A percentile compares a stretch with the other conserved stretches of the same genome.
Conservation (phyloP, 2,113 vertebrate species). For the Tachycineta bicolor region DNA sequence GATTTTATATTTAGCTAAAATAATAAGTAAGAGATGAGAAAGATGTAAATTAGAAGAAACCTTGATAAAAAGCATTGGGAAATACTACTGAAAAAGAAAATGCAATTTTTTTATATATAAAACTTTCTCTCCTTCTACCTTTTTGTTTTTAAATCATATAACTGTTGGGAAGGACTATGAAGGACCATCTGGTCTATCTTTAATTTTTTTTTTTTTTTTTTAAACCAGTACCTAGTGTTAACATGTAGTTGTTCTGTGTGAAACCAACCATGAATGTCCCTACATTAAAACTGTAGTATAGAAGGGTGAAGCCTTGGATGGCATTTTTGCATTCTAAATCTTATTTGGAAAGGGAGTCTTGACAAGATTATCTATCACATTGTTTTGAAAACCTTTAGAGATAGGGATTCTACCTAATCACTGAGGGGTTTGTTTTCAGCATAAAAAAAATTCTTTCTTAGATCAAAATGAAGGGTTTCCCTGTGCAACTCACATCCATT, state of each 20-base stretch:
- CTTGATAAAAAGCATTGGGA: not conserved
- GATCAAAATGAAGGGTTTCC: not conserved
- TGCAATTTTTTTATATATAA: no score
- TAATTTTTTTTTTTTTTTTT: not conserved
- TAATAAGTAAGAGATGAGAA: not conserved
- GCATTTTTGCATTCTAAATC: not conserved
- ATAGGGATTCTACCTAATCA: not conserved
- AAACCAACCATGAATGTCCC: not conserved
- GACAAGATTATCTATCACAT: not conserved
- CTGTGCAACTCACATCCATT: not conserved
- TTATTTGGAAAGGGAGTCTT: not conserved
- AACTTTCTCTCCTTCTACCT: not conserved
- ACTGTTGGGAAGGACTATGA: not conserved
- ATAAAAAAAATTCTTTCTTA: not conserved
- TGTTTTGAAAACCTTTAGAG: not conserved
- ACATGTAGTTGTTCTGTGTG: not conserved
- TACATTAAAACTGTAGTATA: not conserved
- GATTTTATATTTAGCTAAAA: not conserved
- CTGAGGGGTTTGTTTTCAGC: not conserved
- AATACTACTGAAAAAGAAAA: not conserved
- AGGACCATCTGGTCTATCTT: not conserved
- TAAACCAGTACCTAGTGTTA: not conserved
- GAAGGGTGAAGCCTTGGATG: not conserved
- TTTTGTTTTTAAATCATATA: not conserved
- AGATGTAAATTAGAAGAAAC: not conserved